These are phyloP conservation scores for Uloborus plumipes DNA, from an alignment of 2,888 invertebrate species.

Conservation along the genomic window DNA sequence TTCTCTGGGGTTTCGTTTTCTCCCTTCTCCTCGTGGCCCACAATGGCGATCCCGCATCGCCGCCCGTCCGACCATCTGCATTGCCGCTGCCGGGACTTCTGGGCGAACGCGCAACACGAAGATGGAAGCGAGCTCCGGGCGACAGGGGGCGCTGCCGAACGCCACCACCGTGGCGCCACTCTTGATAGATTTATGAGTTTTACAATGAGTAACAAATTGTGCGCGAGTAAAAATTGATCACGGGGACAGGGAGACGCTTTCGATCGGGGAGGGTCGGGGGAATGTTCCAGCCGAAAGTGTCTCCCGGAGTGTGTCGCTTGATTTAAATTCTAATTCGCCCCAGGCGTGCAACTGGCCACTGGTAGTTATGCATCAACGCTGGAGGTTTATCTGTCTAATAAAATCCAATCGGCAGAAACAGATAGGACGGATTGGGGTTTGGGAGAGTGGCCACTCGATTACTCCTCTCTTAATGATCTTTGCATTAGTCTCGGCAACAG, in stretches of 20 bases:
- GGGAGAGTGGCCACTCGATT: slow-evolving; percentile 27
- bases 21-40: no score
- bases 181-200: slow-evolving; percentile 60
- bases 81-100: no score
- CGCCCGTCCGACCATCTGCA: no score
- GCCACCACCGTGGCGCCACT: slow-evolving; percentile 44
- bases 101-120: no score
- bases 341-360: slow-evolving; percentile 16
- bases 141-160: slow-evolving; percentile 37
- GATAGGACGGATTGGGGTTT: slow-evolving; percentile 12
- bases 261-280: slow-evolving; percentile 20
- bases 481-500: no score
- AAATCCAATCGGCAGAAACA: slow-evolving; percentile 42
- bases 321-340: slow-evolving; percentile 61
- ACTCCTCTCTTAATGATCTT: slow-evolving; percentile 49
- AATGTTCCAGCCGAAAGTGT: slow-evolving; percentile 6
- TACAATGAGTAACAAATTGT: slow-evolving; percentile 60
- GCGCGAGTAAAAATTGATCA: slow-evolving; percentile 57
- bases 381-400: slow-evolving; percentile 42
- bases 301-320: slow-evolving; percentile 12
- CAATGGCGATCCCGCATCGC: no score
- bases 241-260: slow-evolving; percentile 5
- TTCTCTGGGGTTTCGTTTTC: no score
- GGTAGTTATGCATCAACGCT: background rate
- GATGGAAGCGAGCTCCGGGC: background rate